phyloP scores from a whole-genome alignment of 1,140 invertebrate species.

The Teleogryllus occipitalis region DNA sequence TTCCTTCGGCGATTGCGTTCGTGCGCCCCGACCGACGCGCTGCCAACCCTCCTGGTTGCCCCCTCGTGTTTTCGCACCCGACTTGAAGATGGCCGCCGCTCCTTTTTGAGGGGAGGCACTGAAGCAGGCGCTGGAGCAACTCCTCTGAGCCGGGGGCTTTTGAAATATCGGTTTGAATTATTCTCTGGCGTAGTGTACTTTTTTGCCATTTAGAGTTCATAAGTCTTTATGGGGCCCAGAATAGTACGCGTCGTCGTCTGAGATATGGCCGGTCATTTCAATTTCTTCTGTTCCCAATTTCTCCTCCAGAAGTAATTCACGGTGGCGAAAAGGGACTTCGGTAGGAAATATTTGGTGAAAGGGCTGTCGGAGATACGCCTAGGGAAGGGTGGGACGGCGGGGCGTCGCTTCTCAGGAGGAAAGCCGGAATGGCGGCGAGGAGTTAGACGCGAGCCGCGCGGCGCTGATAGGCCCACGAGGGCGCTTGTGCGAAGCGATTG shows the following conservation, averaged over 20 bases:
- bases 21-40: background rate
- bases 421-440: too few relatives aligned
- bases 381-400: background rate
- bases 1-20: conserved; percentile 3
- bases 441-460: too few relatives aligned
- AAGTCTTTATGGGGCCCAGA: background rate
- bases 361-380: background rate
- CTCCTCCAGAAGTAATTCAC: background rate
- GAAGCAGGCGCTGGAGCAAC: background rate
- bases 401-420: background rate
- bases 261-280: background rate
- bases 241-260: background rate
- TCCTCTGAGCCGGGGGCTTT: background rate
- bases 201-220: background rate
- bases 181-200: background rate
- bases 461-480: background rate
- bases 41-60: background rate
- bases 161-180: background rate
- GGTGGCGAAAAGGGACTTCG: background rate
- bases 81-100: background rate
- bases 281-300: background rate
- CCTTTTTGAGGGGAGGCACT: background rate
- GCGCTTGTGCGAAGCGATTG: background rate
- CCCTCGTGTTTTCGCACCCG: conserved; percentile 2
- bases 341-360: background rate